These are phyloP conservation scores for Myrmophylax atrothorax DNA, from an alignment of 2,113 vertebrate species.

Conservation along the genomic window DNA sequence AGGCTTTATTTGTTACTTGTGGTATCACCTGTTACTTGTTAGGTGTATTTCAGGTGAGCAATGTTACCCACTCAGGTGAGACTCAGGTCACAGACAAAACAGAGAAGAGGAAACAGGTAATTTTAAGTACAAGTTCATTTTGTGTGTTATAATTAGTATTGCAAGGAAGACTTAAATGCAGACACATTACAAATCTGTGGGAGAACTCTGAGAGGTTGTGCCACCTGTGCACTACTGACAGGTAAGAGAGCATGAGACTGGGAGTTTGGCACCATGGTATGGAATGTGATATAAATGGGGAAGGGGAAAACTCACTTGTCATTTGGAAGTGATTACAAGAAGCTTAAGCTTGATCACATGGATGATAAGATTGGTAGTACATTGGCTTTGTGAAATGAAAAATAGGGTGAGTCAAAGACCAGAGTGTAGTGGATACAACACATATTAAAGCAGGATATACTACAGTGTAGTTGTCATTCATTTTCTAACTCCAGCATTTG, in stretches of 20 bases:
- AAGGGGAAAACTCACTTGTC: neutral
- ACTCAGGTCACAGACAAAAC: neutral
- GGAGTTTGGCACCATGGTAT: rapidly evolving
- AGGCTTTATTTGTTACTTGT: neutral
- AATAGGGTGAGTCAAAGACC: neutral
- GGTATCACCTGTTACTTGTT: neutral
- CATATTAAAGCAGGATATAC: neutral
- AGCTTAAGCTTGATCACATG: neutral
- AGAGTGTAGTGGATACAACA: neutral
- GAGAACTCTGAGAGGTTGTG: neutral
- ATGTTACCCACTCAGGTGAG: neutral
- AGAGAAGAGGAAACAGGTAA: neutral
- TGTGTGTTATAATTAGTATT: neutral
- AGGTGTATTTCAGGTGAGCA: neutral
- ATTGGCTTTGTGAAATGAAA: neutral
- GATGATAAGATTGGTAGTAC: neutral
- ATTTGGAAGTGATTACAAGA: neutral
- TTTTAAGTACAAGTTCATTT: neutral
- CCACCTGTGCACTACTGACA: neutral
- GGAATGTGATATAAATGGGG: neutral
- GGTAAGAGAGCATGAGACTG: neutral
- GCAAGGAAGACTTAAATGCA: neutral
- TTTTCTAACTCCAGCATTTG: neutral
- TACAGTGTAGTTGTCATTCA: neutral
- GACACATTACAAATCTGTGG: neutral